Base-by-base conservation (phyloP, 2,797 vertebrate species). In the Garrulus glandarius region DNA sequence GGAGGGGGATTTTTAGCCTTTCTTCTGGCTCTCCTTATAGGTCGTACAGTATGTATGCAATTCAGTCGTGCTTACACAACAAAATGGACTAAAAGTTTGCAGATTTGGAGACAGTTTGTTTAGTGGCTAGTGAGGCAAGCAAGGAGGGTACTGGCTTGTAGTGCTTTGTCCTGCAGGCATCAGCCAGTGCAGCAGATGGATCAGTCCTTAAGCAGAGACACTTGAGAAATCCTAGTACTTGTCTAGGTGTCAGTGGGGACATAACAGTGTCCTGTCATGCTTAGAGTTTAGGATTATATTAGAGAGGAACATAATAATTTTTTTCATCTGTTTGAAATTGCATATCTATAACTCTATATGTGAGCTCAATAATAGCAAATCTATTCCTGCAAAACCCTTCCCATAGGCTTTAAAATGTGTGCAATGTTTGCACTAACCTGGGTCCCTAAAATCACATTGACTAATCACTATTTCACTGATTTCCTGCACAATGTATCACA, bases 301-400 rank as follows among this genome's bases (percentile, higher is more conserved):
- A 61, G 37, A 74, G 41, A 77, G 12, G 5, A 85, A 20, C 12
- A 44, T 32, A 46, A 53, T 23, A 67, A 3, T 0, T 84, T 32
- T 70, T 77, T 85, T 84, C 5, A n/a, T 52, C 59, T 57, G 11
- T 56, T 78, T 94, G 70, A 76, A 84, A 60, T 53, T 74, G 43
- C 27, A 15, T 59, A 63, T 44, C 55, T 11, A 3, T 88, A 84
- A 67, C 27, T 86, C 57, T 41, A 0, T 57, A 34, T n/a, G 18
- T 56, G 74, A 65, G 32, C 5, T 4, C 52, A 76, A 69, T 84
- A 87, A 94, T 59, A 32, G 22, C 70, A 79, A 82, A 70, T 64
- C n/a, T 70, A 32, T 34, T 83, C 34, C 81, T 83, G 84, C 60
- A 85, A 83, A 91, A 27, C 21, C 36, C 67, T 90, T 78, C 34